Evolutionary conservation across 2,797 vertebrate genomes (phyloP).

Genomic region (Tangara arthus): DNA sequence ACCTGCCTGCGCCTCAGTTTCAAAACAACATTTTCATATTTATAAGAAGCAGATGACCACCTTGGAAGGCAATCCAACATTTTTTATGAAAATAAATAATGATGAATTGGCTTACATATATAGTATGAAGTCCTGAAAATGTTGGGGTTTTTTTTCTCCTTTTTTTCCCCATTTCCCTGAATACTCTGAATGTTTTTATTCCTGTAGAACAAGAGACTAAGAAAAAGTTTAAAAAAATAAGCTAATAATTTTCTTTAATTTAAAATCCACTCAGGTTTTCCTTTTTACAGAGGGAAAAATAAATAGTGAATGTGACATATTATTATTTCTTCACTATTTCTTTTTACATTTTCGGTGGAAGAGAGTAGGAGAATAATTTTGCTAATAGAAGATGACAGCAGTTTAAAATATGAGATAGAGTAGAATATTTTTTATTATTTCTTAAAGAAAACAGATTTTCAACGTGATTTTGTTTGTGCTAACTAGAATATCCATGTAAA

Average conservation of each 20-base stretch:
- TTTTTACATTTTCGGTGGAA: background rate
- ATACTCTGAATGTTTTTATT: background rate
- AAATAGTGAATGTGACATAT: background rate
- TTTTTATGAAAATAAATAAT: background rate
- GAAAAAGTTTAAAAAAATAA: background rate
- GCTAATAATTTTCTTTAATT: background rate
- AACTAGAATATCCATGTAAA: background rate
- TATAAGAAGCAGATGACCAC: background rate
- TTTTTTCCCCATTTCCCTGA: background rate
- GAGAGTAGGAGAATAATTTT: background rate
- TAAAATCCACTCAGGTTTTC: background rate
- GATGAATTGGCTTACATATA: background rate
- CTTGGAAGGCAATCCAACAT: background rate
- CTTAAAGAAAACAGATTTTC: background rate
- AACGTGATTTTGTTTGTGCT: background rate
- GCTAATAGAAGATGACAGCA: background rate
- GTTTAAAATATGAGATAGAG: background rate
- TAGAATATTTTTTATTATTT: background rate
- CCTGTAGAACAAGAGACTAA: background rate
- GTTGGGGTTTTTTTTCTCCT: accelerated
- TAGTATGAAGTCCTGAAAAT: background rate
- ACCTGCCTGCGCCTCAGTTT: background rate
- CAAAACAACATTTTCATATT: background rate
- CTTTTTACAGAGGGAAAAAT: background rate
- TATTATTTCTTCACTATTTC: background rate